Conservation (phyloP, 2,797 vertebrate species). For the Notamacropus eugenii region DNA sequence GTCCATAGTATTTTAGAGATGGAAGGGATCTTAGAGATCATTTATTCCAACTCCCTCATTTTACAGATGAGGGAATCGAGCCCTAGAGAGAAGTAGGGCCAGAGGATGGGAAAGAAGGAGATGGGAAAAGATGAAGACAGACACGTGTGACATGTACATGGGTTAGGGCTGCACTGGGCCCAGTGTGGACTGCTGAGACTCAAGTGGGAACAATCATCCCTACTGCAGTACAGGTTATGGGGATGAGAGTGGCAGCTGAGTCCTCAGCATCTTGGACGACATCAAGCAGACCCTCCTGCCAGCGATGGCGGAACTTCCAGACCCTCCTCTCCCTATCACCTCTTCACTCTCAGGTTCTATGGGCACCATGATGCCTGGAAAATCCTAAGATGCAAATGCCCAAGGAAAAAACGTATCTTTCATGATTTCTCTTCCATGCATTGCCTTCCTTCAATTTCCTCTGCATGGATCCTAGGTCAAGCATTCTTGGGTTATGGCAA, state of each 20-base stretch:
- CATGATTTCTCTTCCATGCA: not conserved
- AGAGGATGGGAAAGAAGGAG: not conserved
- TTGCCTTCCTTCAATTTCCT: not conserved
- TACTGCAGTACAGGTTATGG: not conserved
- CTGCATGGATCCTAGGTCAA: not conserved
- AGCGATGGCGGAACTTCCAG: not conserved
- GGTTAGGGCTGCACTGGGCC: not conserved
- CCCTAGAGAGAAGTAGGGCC: not conserved
- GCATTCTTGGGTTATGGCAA: not conserved
- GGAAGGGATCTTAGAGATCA: not conserved
- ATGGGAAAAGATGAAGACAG: not conserved
- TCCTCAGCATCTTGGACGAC: not conserved
- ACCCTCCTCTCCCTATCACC: not conserved
- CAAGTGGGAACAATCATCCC: not conserved
- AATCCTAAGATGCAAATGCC: not conserved
- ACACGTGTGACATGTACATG: not conserved
- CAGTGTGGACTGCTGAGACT: not conserved
- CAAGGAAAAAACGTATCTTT: not conserved
- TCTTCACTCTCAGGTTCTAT: not conserved
- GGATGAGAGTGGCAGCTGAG: not conserved
- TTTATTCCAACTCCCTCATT: not conserved
- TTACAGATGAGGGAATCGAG: not conserved
- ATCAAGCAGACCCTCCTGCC: not conserved
- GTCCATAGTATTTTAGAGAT: not conserved
- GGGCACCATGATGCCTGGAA: not conserved